Conservation (phyloP, 2,888 invertebrate species). For the Trachelus tabidus region DNA sequence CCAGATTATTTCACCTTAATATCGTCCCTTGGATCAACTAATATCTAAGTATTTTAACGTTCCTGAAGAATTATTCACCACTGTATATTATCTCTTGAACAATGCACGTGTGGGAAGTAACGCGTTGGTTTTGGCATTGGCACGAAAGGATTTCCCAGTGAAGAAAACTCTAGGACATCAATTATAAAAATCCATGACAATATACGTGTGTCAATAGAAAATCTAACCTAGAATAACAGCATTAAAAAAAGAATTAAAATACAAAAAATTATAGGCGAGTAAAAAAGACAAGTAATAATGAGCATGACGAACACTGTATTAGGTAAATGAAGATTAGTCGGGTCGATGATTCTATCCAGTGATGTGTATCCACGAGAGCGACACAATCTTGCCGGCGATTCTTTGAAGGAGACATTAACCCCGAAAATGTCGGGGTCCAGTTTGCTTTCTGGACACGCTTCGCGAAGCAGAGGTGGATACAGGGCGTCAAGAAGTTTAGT, state of each 20-base stretch:
- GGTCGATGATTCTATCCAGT: neutral
- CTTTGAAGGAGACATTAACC: conserved; percentile 4
- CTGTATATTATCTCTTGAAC: conserved; percentile 18
- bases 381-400: neutral
- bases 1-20: neutral
- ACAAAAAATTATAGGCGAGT: neutral
- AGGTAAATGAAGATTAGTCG: neutral
- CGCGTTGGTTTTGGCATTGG: conserved; percentile 55
- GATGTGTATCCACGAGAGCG: neutral
- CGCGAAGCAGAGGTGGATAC: neutral
- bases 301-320: neutral
- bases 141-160: conserved; percentile 35
- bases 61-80: conserved; percentile 37
- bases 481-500: neutral
- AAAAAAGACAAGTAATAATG: neutral
- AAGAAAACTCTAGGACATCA: neutral
- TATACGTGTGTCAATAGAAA: neutral
- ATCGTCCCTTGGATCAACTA: neutral
- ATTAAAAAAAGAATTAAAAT: neutral
- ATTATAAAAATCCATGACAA: neutral
- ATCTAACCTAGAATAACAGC: neutral
- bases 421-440: neutral
- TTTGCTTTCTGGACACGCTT: neutral
- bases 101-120: conserved; percentile 41
- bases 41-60: neutral